Evolutionary conservation across 2,113 vertebrate species (phyloP), one percentile per base, ranked within the genome.

Genomic region (Gymnogyps californianus): DNA sequence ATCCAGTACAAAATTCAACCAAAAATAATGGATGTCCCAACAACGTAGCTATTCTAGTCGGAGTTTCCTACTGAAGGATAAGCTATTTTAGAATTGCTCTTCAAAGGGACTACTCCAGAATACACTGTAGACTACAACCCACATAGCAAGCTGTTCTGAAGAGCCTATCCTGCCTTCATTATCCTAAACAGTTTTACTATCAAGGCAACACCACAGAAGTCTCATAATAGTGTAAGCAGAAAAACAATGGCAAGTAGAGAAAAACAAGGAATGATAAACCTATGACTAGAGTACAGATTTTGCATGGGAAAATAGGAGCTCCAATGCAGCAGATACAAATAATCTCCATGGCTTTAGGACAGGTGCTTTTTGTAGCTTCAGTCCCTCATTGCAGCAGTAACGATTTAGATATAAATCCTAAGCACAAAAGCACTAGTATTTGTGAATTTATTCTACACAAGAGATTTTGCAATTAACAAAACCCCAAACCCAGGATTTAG

Each of bases 211-310:
- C 15, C n/a, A 36, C 1, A 0, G 3, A 65, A 76, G 17, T 42
- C 49, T 77, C 8, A 0, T 19, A 72, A 77, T 16, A 81, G 11
- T 1, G 0, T 5, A 46, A 1, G 0, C 0, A 87, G 44, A 58
- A 83, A 89, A 89, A 29, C 28, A 76, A 59, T 11, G 7, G 13
- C 44, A 89, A 67, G 15, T 2, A 65, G 16, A 69, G 4, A 31
- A 81, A 77, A 46, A 12, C n/a, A 59, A 49, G 6, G 14, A 87
- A 58, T 34, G 9, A 17, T 22, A 70, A 65, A 62, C 42, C 20
- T 36, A 14, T 4, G 20, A 8, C 42, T 55, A 65, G 7, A 52
- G 11, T 12, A n/a, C 8, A 78, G 42, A 62, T 49, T 84, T 82
- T 16, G 28, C 20, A 36, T 5, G 17, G 47, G 10, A 79, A 71